phyloP scores from a whole-genome alignment of 1,140 invertebrate genomes.

The Macrobrachium rosenbergii region DNA sequence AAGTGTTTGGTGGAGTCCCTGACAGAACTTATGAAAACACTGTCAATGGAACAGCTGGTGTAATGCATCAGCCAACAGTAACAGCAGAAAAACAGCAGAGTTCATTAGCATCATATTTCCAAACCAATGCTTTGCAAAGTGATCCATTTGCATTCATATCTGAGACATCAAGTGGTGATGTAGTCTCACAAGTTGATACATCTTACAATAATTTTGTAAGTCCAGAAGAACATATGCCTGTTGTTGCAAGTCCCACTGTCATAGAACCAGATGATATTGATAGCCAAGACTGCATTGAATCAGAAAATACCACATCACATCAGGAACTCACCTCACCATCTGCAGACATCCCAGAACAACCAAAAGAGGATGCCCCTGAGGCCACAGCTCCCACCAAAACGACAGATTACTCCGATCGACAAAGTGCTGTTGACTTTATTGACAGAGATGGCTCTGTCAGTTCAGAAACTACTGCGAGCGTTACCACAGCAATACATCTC shows the following conservation, averaged over 20 bases:
- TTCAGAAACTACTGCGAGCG: slow-evolving; percentile 52
- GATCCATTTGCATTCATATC: background rate
- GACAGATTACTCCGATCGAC: background rate
- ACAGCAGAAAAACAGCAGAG: background rate
- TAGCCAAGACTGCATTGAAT: no score
- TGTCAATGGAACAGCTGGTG: background rate
- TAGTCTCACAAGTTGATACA: background rate
- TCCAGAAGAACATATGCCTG: background rate
- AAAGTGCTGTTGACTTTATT: background rate
- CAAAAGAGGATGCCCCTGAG: background rate
- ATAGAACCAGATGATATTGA: no score
- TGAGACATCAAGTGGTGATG: background rate
- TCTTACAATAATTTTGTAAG: background rate
- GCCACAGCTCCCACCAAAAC: background rate
- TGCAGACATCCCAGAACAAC: no score
- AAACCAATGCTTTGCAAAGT: background rate
- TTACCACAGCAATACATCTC: slow-evolving; percentile 52
- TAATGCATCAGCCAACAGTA: background rate
- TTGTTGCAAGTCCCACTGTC: no score
- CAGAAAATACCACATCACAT: no score
- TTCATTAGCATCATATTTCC: background rate
- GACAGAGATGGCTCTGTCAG: slow-evolving; percentile 55
- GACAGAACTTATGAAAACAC: background rate
- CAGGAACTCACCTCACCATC: no score
- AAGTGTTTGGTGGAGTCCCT: no score